A percentile compares a stretch with the other conserved stretches of the same genome.
Conservation (phyloP, 2,797 vertebrate species). For the Furcifer pardalis region DNA sequence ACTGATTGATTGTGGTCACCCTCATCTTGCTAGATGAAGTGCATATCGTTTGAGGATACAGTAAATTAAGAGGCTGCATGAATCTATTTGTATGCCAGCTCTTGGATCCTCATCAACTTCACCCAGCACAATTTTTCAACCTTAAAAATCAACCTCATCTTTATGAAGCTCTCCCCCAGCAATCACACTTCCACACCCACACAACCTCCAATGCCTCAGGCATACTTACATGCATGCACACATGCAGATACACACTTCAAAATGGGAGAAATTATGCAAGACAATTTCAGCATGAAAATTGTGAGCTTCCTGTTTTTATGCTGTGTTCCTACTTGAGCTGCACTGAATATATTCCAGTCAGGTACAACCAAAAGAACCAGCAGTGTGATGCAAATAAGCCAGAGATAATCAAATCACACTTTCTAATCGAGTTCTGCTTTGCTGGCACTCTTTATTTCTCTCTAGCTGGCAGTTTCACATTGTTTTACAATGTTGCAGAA, state of each 20-base stretch:
- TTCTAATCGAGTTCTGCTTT: slow-evolving; percentile 69
- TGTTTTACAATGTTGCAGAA: slow-evolving; percentile 70
- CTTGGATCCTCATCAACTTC: slow-evolving; percentile 11
- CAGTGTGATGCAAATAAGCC: slow-evolving; percentile 71
- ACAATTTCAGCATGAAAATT: slow-evolving; percentile 46
- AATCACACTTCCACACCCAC: background rate
- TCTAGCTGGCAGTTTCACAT: slow-evolving; percentile 66
- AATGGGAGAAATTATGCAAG: background rate
- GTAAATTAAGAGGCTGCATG: slow-evolving; percentile 58
- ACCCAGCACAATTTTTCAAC: slow-evolving; percentile 35
- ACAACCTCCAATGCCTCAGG: too few species aligned
- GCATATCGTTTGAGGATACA: slow-evolving; percentile 51
- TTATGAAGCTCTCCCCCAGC: slow-evolving; percentile 45
- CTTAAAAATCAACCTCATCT: slow-evolving; percentile 18
- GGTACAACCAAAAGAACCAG: slow-evolving; percentile 59
- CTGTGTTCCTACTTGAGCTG: slow-evolving; percentile 11
- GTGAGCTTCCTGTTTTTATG: slow-evolving; percentile 38
- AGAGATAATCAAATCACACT: slow-evolving; percentile 75
- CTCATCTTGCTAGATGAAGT: slow-evolving; percentile 56
- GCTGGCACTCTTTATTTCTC: slow-evolving; percentile 72
- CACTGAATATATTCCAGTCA: slow-evolving; percentile 66
- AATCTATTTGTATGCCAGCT: background rate
- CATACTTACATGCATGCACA: too few species aligned
- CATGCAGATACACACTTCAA: background rate
- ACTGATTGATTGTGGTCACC: slow-evolving; percentile 54